Percentiles rank a stretch among this genome's conserved stretches.
phyloP scores from a whole-genome alignment of 2,888 invertebrate species.

The Octonoba sinensis region DNA sequence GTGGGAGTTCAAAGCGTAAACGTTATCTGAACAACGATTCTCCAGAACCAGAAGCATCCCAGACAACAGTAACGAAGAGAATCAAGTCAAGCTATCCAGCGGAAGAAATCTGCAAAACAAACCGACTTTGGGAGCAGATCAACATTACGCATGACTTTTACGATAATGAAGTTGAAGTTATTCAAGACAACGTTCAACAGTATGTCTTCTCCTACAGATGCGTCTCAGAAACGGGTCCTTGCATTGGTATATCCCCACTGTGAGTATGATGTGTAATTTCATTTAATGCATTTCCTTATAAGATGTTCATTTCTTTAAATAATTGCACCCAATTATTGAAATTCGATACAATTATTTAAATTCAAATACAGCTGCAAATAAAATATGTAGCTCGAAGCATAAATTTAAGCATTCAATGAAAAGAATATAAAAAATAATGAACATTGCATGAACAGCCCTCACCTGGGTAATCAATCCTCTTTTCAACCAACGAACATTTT shows the following conservation, averaged over 20 bases:
- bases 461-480: no score
- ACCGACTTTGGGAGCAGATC: conserved; percentile 66
- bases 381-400: no score
- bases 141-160: conserved; percentile 66
- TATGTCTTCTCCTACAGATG: conserved; percentile 66
- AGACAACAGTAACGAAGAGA: conserved; percentile 14
- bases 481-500: no score
- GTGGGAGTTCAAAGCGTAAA: conserved; percentile 48
- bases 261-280: conserved; percentile 24
- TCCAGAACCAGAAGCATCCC: not conserved
- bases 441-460: no score
- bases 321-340: not conserved
- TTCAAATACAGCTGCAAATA: not conserved
- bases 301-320: not conserved
- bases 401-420: no score
- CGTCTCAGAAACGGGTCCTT: conserved; percentile 55
- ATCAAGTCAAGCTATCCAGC: conserved; percentile 57
- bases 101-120: conserved; percentile 66
- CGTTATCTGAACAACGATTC: conserved; percentile 41
- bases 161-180: conserved; percentile 65
- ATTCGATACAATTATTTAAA: not conserved
- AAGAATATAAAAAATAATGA: no score
- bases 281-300: not conserved
- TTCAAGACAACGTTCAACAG: conserved; percentile 66
- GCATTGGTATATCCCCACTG: conserved; percentile 65